Base-by-base conservation (phyloP, 2,888 invertebrate species). In the Arrhopalites spinosus region DNA sequence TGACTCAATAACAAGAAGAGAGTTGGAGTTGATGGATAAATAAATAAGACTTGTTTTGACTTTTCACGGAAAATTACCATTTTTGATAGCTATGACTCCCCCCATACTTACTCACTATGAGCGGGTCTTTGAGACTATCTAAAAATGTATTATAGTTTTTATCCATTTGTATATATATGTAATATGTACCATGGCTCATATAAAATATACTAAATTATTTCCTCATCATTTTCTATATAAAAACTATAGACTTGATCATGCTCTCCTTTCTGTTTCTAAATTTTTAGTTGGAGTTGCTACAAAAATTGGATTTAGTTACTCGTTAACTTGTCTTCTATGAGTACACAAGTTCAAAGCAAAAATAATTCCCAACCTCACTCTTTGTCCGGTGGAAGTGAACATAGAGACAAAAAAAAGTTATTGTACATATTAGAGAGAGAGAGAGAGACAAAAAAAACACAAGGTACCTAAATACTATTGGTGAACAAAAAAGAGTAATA, bases 1-100 rank as follows among this genome's bases (percentile, higher is more conserved):
- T 23, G 11, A 59, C 20, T 20, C 23, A 59, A 20, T 5, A 53
- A 53, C n/a, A 17, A 17, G 7, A 59, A 20, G 11, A n/a, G n/a
- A n/a, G n/a, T n/a, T n/a, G n/a, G n/a, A 8, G 17, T 59, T 25
- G 53, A 69, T 69, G 53, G 50, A 69, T 69, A 69, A 69, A 69
- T 69, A 69, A 29, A 69, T 53, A 69, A 69, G 50, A 67, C 30
- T 67, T 36, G 69, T 47, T 69, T 25, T 25, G 45, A 20, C 43
- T 68, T 69, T 69, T 69, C 69, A 27, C 50, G 69, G 53, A 69
- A 69, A 69, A 69, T 69, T 53, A 69, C 69, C 50, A 69, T 69
- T 69, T 69, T 53, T n/a, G n/a, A n/a, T n/a, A n/a, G n/a, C n/a
- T n/a, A n/a, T n/a, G n/a, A n/a, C n/a, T n/a, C n/a, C n/a, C n/a